A percentile compares a stretch with the other conserved stretches of the same genome.
Evolutionary conservation across 2,113 vertebrate species (phyloP).

Genomic region (Fregetta grallaria): DNA sequence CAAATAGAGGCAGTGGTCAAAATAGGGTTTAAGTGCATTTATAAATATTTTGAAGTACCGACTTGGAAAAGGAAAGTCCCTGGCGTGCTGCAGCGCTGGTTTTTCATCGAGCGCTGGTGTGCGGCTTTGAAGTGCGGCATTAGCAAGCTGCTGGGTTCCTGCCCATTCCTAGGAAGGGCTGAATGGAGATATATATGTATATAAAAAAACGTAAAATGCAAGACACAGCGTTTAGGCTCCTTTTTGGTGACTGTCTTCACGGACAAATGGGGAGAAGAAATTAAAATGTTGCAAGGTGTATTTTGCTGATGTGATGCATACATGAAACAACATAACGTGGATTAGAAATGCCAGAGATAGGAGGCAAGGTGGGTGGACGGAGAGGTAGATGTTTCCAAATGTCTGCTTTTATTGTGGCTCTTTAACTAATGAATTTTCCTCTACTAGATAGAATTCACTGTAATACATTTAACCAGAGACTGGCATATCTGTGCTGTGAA

Average conservation of each 20-base stretch:
- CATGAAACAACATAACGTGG: accelerated
- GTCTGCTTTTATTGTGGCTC: neutral
- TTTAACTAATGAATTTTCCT: neutral
- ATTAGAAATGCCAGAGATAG: neutral
- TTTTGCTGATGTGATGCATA: accelerated
- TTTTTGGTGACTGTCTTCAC: neutral
- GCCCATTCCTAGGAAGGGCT: neutral
- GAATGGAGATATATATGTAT: neutral
- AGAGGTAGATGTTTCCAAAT: neutral
- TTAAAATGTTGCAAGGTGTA: neutral
- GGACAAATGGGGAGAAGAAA: neutral
- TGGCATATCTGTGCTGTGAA: neutral
- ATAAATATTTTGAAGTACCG: neutral
- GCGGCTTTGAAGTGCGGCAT: neutral
- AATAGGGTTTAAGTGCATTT: neutral
- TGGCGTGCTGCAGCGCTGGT: neutral
- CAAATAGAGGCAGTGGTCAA: conserved; percentile 30
- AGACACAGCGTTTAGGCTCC: accelerated
- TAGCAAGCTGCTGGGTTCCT: neutral
- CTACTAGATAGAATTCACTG: neutral
- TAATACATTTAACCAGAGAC: neutral
- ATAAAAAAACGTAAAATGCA: neutral
- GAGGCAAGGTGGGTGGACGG: neutral
- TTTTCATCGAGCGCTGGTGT: neutral
- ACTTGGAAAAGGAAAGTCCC: conserved; percentile 28